Evolutionary conservation across 2,888 invertebrate species (phyloP).

Genomic region (Trichopoda pennipes): DNA sequence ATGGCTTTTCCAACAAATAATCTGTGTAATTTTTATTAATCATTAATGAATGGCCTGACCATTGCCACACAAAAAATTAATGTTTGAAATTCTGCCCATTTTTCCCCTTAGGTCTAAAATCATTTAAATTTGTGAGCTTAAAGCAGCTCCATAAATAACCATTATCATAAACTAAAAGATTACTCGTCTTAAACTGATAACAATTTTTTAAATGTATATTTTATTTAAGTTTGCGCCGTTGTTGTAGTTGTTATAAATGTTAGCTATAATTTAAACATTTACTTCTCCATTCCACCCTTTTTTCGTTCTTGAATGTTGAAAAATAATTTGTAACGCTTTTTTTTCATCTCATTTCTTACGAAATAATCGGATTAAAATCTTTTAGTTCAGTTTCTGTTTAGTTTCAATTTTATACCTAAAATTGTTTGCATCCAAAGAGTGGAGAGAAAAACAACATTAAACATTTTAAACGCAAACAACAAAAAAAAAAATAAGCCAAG

Average conservation of each 20-base stretch:
- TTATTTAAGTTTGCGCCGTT: not conserved
- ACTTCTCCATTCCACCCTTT: constrained; percentile 49
- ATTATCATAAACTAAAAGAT: constrained; percentile 65
- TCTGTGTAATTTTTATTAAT: constrained; percentile 45
- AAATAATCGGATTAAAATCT: constrained; percentile 68
- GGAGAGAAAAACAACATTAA: not conserved
- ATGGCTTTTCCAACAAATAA: constrained; percentile 22
- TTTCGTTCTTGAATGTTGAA: constrained; percentile 11
- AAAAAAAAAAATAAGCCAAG: constrained; percentile 1
- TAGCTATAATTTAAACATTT: constrained; percentile 45
- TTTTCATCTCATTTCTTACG: constrained; percentile 43
- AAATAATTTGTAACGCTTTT: constrained; percentile 45
- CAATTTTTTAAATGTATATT: constrained; percentile 11
- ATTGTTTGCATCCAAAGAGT: not conserved
- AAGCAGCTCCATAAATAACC: constrained; percentile 53
- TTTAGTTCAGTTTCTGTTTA: constrained; percentile 33
- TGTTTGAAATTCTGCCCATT: constrained; percentile 8
- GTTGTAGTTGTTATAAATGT: constrained; percentile 25
- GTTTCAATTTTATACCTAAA: constrained; percentile 20
- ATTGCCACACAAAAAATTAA: constrained; percentile 32
- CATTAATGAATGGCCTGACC: constrained; percentile 17
- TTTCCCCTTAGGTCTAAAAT: not conserved
- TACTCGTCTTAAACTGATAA: constrained; percentile 52
- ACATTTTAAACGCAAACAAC: constrained; percentile 8
- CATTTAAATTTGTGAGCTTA: constrained; percentile 3